Base-by-base conservation (phyloP, 1,140 invertebrate species). In the Aphis craccivora region DNA sequence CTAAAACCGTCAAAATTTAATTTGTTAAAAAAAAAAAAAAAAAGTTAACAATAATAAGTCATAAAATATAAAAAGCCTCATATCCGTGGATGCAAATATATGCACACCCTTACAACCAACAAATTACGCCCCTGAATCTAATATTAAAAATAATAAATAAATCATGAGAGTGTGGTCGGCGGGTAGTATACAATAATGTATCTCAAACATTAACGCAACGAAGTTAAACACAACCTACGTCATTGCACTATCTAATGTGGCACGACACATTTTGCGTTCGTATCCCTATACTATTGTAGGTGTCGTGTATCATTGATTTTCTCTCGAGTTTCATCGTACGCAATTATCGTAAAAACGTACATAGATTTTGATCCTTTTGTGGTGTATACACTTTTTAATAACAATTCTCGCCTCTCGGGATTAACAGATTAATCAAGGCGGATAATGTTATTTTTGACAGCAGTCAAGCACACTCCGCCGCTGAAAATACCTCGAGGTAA, bases 361-460 rank as follows among this genome's bases (percentile, higher is more conserved):
- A 86, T 30, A 37, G 83, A 23, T 83, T 83, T 83, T 23, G 81
- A 83, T 83, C 20, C 81, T 9, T 40, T 84, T 23, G 37, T 84
- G 40, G 35, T 37, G 20, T 23, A 22, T 35, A 43, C 40, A 37
- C 35, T 37, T 84, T 76, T 76, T 76, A 76, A 76, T 76, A 76
- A 84, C 83, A 84, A 43, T 84, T 83, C 11, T 84, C 37, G 83
- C 9, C 23, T 84, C 83, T 84, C 37, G 23, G 81, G 37, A 40
- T 84, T 40, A 84, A 45, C 43, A 20, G 86, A 87, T 87, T 48
- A 48, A 87, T 87, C 86, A n/a, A 84, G 11, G 45, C 43, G 86
- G 45, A 45, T n/a, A n/a, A 51, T 45, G 43, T 87, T 87, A 87
- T 48, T 48, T 87, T 87, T 87, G 86, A 87, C 86, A 45, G 86